Conservation (phyloP, 2,888 invertebrate species). For the Yponomeuta malinellus region DNA sequence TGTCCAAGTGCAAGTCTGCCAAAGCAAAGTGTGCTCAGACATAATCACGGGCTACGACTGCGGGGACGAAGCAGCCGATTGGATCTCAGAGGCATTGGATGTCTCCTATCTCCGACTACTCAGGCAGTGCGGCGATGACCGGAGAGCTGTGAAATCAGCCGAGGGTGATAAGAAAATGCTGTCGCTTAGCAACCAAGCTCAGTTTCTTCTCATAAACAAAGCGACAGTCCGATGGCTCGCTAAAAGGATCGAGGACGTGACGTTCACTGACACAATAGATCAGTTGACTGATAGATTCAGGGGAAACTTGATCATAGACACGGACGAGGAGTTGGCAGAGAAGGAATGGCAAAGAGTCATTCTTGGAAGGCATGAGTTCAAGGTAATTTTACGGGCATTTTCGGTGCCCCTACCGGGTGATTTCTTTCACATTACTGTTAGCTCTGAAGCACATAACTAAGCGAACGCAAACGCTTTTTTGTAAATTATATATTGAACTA, state of each 20-base stretch:
- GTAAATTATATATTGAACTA: neutral
- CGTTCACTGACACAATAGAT: slow-evolving; percentile 68
- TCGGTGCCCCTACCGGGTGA: too few species aligned
- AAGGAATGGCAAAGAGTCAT: slow-evolving; percentile 79
- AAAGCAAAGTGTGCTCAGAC: slow-evolving; percentile 91
- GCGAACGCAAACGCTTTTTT: neutral
- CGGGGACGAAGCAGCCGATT: slow-evolving; percentile 85
- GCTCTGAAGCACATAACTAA: slow-evolving; percentile 12
- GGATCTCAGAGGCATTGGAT: slow-evolving; percentile 86
- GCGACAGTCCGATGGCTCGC: slow-evolving; percentile 85
- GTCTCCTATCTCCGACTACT: slow-evolving; percentile 81
- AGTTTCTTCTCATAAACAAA: slow-evolving; percentile 87
- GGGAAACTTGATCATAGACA: slow-evolving; percentile 90
- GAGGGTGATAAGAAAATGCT: slow-evolving; percentile 41
- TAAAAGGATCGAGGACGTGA: slow-evolving; percentile 72
- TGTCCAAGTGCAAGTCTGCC: slow-evolving; percentile 71
- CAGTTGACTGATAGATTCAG: slow-evolving; percentile 87
- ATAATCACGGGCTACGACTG: slow-evolving; percentile 87
- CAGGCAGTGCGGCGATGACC: slow-evolving; percentile 69
- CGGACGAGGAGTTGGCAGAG: slow-evolving; percentile 85
- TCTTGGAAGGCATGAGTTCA: slow-evolving; percentile 80
- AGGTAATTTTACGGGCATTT: slow-evolving; percentile 59
- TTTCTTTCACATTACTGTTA: neutral
- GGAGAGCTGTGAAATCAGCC: slow-evolving; percentile 40
- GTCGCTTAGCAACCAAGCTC: slow-evolving; percentile 88